A percentile compares a stretch with the other conserved stretches of the same genome.
Evolutionary conservation across 1,140 invertebrate genomes (phyloP).

Genomic region (Drosophila tsacasi): DNA sequence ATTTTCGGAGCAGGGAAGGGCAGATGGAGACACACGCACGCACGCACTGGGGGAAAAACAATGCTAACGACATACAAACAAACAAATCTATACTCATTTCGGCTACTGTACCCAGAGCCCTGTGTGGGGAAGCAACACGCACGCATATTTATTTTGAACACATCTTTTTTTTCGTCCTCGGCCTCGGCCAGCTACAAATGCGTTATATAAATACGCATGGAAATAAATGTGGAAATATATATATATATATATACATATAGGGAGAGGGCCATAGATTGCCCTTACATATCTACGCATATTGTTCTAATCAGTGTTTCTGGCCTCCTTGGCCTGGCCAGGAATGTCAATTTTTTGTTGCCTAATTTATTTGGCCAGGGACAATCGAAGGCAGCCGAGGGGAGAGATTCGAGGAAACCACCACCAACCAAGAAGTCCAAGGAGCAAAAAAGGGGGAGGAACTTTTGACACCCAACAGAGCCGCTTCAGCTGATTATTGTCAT

Average conservation of each 20-base stretch:
- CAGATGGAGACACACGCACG: constrained; percentile 55
- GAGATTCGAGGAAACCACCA: constrained; percentile 18
- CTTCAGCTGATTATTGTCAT: constrained; percentile 78
- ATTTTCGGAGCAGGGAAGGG: constrained; percentile 1
- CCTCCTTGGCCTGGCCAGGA: constrained; percentile 53
- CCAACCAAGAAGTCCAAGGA: constrained; percentile 15
- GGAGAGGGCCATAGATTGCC: constrained; percentile 49
- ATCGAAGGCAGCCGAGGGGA: constrained; percentile 7
- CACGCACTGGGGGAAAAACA: constrained; percentile 60
- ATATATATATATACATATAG: neutral
- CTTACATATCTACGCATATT: constrained; percentile 79
- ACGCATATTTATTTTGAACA: constrained; percentile 83
- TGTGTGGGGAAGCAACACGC: constrained; percentile 77
- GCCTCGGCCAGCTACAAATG: constrained; percentile 53
- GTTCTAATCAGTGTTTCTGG: constrained; percentile 77
- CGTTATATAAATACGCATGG: constrained; percentile 61
- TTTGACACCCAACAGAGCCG: constrained; percentile 75
- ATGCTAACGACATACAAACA: constrained; percentile 62
- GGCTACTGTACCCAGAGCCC: constrained; percentile 24
- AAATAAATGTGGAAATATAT: constrained; percentile 37
- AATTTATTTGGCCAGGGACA: constrained; percentile 69
- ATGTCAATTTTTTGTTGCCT: constrained; percentile 81
- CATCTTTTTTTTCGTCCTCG: constrained; percentile 55
- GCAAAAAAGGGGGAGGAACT: constrained; percentile 30
- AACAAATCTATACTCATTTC: constrained; percentile 66